A percentile compares a stretch with the other conserved stretches of the same genome.
Conservation (phyloP, 2,113 vertebrate species). For the Hippolais icterina region DNA sequence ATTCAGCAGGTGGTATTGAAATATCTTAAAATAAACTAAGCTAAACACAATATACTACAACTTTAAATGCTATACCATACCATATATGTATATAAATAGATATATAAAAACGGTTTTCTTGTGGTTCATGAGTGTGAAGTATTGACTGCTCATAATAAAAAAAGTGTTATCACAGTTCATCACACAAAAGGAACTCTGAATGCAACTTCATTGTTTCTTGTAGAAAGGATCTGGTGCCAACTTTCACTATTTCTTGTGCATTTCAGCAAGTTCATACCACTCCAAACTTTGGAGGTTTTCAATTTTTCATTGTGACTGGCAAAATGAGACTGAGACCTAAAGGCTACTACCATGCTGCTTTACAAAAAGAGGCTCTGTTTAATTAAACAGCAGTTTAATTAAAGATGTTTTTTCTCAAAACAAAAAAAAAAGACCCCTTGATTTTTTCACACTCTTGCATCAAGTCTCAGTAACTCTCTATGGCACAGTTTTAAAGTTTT, state of each 20-base stretch:
- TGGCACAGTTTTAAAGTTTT: neutral
- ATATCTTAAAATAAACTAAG: conserved; percentile 25
- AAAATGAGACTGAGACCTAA: neutral
- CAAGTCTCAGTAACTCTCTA: neutral
- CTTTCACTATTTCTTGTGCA: neutral
- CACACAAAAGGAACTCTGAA: neutral
- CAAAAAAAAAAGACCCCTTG: neutral
- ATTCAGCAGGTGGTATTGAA: conserved; percentile 14
- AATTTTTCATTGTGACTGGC: neutral
- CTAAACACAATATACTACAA: neutral
- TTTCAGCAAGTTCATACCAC: neutral
- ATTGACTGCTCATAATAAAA: neutral
- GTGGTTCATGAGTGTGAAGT: neutral
- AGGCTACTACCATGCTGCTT: neutral
- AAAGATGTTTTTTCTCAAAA: neutral
- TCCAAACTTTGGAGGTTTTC: neutral
- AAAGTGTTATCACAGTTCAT: neutral
- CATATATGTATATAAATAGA: neutral
- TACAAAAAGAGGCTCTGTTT: neutral
- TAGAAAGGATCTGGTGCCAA: neutral
- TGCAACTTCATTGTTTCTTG: neutral
- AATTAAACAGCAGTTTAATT: neutral
- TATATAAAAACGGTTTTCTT: neutral
- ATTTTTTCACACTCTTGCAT: neutral
- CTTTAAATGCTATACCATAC: neutral